Evolutionary conservation across 1,140 invertebrate species (phyloP).

Genomic region (Zaprionus africanus): DNA sequence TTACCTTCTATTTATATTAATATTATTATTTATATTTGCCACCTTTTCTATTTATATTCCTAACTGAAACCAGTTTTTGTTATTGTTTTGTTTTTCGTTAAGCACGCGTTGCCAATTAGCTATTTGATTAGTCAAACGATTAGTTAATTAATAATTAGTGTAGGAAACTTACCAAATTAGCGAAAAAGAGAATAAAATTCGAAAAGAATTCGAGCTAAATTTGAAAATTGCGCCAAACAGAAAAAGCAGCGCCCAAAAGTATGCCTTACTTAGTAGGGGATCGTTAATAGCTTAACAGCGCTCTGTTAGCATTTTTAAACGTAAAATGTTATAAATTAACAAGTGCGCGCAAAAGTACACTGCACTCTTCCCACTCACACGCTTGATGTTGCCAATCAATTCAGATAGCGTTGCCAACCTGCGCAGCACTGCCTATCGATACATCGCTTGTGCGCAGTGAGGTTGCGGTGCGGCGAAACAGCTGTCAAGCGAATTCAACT

Average conservation of each 20-base stretch:
- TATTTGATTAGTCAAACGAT: not conserved
- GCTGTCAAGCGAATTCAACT: constrained; percentile 9
- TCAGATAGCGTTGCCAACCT: constrained; percentile 13
- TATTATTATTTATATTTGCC: no score
- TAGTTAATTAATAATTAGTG: constrained; percentile 5
- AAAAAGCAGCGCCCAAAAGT: constrained; percentile 20
- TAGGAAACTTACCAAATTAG: constrained; percentile 1
- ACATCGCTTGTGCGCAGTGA: not conserved
- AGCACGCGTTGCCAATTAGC: not conserved
- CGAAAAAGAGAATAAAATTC: not conserved
- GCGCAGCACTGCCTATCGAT: constrained; percentile 9
- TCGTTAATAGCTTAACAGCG: no score
- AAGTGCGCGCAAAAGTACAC: constrained; percentile 27
- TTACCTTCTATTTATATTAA: no score
- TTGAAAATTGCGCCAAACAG: not conserved
- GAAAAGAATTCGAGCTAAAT: not conserved
- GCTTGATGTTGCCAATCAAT: constrained; percentile 6
- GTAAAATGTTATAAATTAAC: no score
- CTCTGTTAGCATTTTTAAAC: no score
- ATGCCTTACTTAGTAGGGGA: constrained; percentile 1
- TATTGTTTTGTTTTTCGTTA: constrained; percentile 1
- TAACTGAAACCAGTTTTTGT: not conserved
- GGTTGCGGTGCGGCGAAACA: constrained; percentile 23
- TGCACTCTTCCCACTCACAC: not conserved
- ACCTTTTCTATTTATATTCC: no score